Evolutionary conservation across 2,888 invertebrate species (phyloP), one percentile per base, ranked within the genome.

Genomic region (Melangyna quadrimaculata): DNA sequence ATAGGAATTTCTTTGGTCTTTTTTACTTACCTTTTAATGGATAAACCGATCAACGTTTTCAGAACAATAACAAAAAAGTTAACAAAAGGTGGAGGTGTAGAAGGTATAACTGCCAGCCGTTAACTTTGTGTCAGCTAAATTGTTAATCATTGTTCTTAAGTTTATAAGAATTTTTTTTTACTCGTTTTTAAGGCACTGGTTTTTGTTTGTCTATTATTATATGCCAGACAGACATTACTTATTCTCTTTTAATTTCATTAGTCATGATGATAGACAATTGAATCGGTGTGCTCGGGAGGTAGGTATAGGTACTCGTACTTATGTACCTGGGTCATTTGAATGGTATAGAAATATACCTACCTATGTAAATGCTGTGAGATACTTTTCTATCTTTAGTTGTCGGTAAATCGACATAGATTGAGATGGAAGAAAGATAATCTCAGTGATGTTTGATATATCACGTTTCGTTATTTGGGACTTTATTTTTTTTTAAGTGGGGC

Each of bases 31-130:
- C 45, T 69, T 55, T 61, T 74, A 86, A 86, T 78, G 77, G 63
- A 78, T 81, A 72, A 70, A 73, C 32, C 51, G 51, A 67, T 67
- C 67, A 67, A 51, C 27, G 32, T 67, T 67, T 45, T 40, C 0
- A 65, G 45, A 32, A 70, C 59, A 43, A 69, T 32, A 61, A 63
- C 45, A 12, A n/a, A 17, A 71, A 65, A 63, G 35, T 22, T 51
- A 86, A 86, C 77, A 86, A 86, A 86, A 86, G 81, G 81, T 81
- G 86, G 86, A 86, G 86, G 81, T 86, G 86, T 86, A 81, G 19
- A 51, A 32, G 45, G 63, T 45, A 65, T n/a, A 10, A 67, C 61
- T 77, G 80, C 45, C 77, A 77, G 77, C 69, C 81, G 86, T 86
- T 86, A 77, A 86, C 86, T 86, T 70, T 81, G 63, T 77, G 86